Percentiles rank a stretch among this genome's conserved stretches.
phyloP scores from a whole-genome alignment of 2,888 invertebrate genomes.

The Caenorhabditis sulstoni region DNA sequence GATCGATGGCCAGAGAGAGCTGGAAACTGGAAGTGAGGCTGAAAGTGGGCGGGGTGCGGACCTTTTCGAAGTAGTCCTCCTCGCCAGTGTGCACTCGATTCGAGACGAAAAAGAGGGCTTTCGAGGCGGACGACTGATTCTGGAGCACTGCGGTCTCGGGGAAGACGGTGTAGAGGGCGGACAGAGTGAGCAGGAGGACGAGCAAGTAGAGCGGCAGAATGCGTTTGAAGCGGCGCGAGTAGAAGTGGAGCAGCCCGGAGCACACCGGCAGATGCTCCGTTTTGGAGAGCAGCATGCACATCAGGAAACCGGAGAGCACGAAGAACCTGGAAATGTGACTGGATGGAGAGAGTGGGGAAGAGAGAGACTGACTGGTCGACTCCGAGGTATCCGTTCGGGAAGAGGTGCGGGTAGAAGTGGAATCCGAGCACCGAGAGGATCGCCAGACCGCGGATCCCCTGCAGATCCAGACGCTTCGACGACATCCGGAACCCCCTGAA shows the following conservation, averaged over 20 bases:
- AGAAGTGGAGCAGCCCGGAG: constrained; percentile 16
- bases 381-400: constrained; percentile 64
- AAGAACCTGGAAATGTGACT: constrained; percentile 45
- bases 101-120: constrained; percentile 38
- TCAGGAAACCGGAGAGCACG: constrained; percentile 43
- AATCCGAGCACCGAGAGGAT: constrained; percentile 59
- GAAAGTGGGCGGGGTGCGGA: not conserved
- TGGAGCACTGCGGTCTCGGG: constrained; percentile 3
- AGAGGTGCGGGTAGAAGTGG: constrained; percentile 57
- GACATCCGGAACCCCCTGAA: too few relatives aligned
- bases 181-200: constrained; percentile 12
- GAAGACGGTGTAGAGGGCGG: constrained; percentile 36
- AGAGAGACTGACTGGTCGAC: constrained; percentile 59
- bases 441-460: constrained; percentile 61
- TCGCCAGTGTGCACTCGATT: constrained; percentile 40
- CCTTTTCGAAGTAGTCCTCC: constrained; percentile 47
- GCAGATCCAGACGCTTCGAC: constrained; percentile 38
- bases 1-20: constrained; percentile 49
- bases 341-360: not conserved
- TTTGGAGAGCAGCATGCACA: constrained; percentile 48
- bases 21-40: constrained; percentile 23
- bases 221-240: constrained; percentile 38
- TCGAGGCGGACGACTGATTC: constrained; percentile 26
- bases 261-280: not conserved
- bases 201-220: constrained; percentile 43